phyloP scores from a whole-genome alignment of 2,797 vertebrate genomes.

The Syndactyla subalaris region DNA sequence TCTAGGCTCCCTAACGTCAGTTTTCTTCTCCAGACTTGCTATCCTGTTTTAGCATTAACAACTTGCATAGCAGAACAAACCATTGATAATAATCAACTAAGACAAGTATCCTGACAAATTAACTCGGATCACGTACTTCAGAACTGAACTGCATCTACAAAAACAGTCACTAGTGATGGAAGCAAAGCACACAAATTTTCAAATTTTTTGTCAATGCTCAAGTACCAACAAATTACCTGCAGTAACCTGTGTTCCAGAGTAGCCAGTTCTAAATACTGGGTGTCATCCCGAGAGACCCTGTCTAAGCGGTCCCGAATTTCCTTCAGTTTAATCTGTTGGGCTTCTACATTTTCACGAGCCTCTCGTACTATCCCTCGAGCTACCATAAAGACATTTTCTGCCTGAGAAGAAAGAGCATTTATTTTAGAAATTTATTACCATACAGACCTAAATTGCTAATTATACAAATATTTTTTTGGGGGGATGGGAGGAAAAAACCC shows the following conservation, averaged over 20 bases:
- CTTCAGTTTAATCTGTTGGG: conserved; percentile 87
- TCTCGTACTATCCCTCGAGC: conserved; percentile 93
- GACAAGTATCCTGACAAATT: not conserved
- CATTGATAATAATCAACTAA: not conserved
- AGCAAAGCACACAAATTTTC: not conserved
- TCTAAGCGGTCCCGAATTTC: conserved; percentile 94
- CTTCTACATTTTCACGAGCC: conserved; percentile 86
- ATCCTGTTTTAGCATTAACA: not conserved
- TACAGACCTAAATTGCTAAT: not conserved
- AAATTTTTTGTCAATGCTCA: not conserved
- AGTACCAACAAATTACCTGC: conserved; percentile 82
- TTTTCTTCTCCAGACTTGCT: not conserved
- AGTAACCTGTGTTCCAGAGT: conserved; percentile 93
- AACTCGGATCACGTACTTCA: not conserved
- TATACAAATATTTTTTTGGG: not conserved
- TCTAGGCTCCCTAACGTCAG: not conserved
- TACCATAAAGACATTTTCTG: conserved; percentile 93
- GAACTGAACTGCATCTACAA: not conserved
- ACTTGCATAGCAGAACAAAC: not conserved
- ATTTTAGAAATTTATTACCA: not conserved
- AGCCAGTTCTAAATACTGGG: conserved; percentile 93
- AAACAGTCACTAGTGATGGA: not conserved
- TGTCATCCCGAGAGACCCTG: conserved; percentile 92
- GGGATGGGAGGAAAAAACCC: rapidly evolving
- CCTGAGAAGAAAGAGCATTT: conserved; percentile 77